Evolutionary conservation across 2,888 invertebrate species (phyloP), one percentile per base, ranked within the genome.

Genomic region (Ectemnius cavifrons): DNA sequence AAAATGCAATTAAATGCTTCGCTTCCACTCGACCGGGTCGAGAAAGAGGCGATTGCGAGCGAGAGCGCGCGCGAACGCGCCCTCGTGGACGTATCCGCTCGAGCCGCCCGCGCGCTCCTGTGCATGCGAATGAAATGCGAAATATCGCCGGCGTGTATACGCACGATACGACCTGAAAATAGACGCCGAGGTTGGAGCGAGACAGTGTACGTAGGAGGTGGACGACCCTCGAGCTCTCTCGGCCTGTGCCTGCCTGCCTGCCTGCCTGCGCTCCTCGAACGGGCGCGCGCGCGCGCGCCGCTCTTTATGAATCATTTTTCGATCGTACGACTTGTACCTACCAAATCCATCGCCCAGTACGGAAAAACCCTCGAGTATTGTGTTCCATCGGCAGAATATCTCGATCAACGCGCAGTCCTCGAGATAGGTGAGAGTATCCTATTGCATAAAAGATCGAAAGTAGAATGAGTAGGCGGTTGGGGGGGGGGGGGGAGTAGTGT

Each of bases 1-100:
- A 83, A 81, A 83, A 82, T 80, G 77, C 77, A 82, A 82, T 82
- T 82, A 82, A 73, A 37, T 11, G 61, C 63, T 71, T 52, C 74
- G 83, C 37, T 81, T 82, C 75, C 79, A 73, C 81, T 70, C 75
- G 83, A 79, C 79, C 77, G 80, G 71, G 23, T 3, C 65, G 82
- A 65, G 76, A 82, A 82, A 37, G 37, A 37, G 37, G 2, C 23
- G 23, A 23, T 23, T 23, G 23, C 23, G 23, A 23, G 23, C 23
- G 3, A 23, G 23, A 74, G 73, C 70, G 72, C 73, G 78, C 73
- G 80, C 69, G 58, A 62, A 46, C 63, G 66, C 67, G 47, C 77
- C 47, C 66, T 56, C 67, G 46, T 70, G 52, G 58, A 23, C 69
- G 52, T 61, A 52, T 16, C 65, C 47, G 27, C 68, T 73, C 65